Percentiles rank a stretch among this genome's conserved stretches.
Conservation (phyloP, 2,888 invertebrate genomes). For the Macrosoma leucophasiata region DNA sequence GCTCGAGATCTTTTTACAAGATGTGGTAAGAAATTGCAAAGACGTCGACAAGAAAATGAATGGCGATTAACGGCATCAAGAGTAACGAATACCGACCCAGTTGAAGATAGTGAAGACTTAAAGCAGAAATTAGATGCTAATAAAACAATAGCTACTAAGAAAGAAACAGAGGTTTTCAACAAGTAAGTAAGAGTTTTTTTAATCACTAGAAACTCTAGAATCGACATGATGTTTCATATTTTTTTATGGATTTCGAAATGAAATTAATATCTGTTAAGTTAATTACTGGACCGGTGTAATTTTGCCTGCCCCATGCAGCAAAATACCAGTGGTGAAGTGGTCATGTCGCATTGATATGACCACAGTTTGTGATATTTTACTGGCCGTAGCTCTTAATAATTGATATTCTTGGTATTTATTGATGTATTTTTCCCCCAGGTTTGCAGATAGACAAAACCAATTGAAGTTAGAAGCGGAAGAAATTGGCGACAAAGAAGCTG, state of each 20-base stretch:
- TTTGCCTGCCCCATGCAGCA: too few species aligned
- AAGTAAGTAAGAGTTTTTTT: constrained; percentile 52
- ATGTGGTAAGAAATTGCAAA: constrained; percentile 79
- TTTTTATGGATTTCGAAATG: not conserved
- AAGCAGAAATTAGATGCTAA: constrained; percentile 75
- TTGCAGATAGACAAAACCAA: constrained; percentile 57
- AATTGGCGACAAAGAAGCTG: constrained; percentile 64
- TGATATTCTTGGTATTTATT: constrained; percentile 4
- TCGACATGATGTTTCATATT: not conserved
- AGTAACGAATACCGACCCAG: constrained; percentile 69
- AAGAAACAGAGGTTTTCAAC: constrained; percentile 70
- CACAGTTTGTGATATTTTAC: too few species aligned
- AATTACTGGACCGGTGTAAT: too few species aligned
- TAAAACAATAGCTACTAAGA: constrained; percentile 61
- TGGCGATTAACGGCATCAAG: constrained; percentile 76
- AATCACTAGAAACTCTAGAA: too few species aligned
- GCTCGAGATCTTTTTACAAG: constrained; percentile 79
- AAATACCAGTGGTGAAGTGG: too few species aligned
- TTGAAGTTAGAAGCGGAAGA: constrained; percentile 57
- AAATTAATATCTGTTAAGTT: not conserved
- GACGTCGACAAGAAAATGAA: constrained; percentile 78
- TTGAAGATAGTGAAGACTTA: constrained; percentile 68
- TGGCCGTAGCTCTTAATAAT: too few species aligned
- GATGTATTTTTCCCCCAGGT: constrained; percentile 55
- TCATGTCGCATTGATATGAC: too few species aligned